These are phyloP conservation scores for Dendroctonus valens DNA, from an alignment of 1,140 invertebrate species.

Conservation along the genomic window DNA sequence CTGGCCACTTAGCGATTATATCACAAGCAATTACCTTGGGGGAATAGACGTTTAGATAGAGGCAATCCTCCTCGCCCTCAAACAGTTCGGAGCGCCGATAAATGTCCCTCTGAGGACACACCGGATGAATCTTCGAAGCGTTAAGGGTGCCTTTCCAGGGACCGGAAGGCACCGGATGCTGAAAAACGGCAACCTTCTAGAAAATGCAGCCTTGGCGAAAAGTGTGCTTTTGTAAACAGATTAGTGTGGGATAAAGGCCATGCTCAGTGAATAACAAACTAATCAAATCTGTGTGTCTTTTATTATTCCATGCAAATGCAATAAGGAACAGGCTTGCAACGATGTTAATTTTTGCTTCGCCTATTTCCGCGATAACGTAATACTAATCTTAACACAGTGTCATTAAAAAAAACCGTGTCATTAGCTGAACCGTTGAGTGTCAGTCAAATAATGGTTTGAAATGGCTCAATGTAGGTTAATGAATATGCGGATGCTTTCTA, in stretches of 20 bases:
- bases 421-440: no score
- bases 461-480: no score
- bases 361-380: no score
- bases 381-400: no score
- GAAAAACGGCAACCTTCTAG: conserved; percentile 31
- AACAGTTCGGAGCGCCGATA: conserved; percentile 61
- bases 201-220: conserved; percentile 1
- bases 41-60: conserved; percentile 83
- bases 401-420: no score
- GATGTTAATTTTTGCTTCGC: no score
- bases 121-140: conserved; percentile 60
- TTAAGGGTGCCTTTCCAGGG: conserved; percentile 61
- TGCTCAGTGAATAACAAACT: background rate
- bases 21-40: conserved; percentile 56
- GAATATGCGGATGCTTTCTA: no score
- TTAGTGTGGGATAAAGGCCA: background rate
- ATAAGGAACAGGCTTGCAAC: no score
- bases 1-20: background rate
- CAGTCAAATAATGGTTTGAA: no score
- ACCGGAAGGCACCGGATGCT: conserved; percentile 61
- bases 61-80: conserved; percentile 75
- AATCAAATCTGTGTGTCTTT: no score
- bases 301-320: no score
- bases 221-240: background rate
- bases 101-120: conserved; percentile 73